These are phyloP conservation scores for Harmothoe impar DNA, from an alignment of 2,888 invertebrate genomes.

Conservation along the genomic window DNA sequence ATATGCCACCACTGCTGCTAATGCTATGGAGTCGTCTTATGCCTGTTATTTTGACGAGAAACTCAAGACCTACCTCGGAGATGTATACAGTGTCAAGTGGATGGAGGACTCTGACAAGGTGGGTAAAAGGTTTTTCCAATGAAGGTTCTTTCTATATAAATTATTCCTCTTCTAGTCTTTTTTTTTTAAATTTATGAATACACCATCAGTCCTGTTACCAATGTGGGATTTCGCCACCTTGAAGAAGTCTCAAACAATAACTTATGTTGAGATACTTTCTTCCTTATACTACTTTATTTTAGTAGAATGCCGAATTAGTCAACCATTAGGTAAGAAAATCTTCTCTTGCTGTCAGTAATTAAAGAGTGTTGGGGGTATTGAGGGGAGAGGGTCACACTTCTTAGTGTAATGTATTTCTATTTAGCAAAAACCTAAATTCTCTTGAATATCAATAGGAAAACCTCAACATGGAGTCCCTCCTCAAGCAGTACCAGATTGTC, in stretches of 20 bases:
- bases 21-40: slow-evolving; percentile 86
- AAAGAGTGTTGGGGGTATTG: too few species aligned
- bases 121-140: neutral
- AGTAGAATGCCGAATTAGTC: too few species aligned
- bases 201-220: too few species aligned
- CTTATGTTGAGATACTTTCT: too few species aligned
- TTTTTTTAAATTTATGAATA: neutral
- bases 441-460: slow-evolving; percentile 82
- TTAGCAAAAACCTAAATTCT: too few species aligned
- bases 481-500: slow-evolving; percentile 85
- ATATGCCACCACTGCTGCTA: slow-evolving; percentile 87
- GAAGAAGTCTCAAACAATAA: too few species aligned
- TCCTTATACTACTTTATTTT: too few species aligned
- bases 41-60: slow-evolving; percentile 86
- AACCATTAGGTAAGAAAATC: too few species aligned
- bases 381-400: too few species aligned
- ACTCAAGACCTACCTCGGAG: slow-evolving; percentile 86
- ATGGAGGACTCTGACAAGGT: slow-evolving; percentile 86
- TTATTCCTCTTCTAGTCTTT: neutral
- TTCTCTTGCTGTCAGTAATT: too few species aligned
- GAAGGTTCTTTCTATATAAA: neutral
- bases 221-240: too few species aligned
- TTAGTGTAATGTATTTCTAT: too few species aligned
- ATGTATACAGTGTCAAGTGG: slow-evolving; percentile 87
- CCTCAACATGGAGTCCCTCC: slow-evolving; percentile 84